Percentiles rank a stretch among this genome's conserved stretches.
Conservation (phyloP, 2,113 vertebrate genomes). For the Neofelis nebulosa region DNA sequence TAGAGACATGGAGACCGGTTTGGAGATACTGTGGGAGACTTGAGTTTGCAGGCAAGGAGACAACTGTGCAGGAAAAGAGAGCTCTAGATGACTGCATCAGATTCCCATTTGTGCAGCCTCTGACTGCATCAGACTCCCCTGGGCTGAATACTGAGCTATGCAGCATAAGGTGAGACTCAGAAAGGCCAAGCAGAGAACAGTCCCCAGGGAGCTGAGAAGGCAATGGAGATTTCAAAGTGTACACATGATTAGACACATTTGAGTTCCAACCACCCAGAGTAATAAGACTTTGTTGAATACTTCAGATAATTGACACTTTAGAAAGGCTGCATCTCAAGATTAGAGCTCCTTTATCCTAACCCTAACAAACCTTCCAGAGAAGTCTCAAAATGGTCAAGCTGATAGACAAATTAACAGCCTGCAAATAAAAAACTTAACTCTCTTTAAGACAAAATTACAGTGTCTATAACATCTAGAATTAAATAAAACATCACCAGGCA, state of each 20-base stretch:
- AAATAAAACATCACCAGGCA: background rate
- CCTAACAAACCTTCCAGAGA: background rate
- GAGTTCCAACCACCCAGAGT: background rate
- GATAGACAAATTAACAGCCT: background rate
- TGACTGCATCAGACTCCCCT: background rate
- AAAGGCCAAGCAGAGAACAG: background rate
- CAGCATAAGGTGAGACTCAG: background rate
- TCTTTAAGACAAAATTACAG: background rate
- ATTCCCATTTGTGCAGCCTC: background rate
- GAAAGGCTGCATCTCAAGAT: background rate
- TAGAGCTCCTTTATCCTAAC: background rate
- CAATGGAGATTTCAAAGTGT: background rate
- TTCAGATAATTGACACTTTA: background rate
- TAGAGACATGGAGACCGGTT: background rate
- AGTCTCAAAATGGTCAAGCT: background rate
- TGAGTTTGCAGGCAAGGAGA: background rate
- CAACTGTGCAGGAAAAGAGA: background rate
- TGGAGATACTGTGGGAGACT: background rate
- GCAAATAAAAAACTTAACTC: background rate
- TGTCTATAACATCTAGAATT: background rate
- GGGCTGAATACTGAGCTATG: background rate
- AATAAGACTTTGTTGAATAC: background rate
- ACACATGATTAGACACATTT: background rate
- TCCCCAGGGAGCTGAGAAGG: background rate
- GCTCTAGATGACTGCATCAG: background rate